phyloP scores from a whole-genome alignment of 1,140 invertebrate genomes.

The Drosophila kepulauana region DNA sequence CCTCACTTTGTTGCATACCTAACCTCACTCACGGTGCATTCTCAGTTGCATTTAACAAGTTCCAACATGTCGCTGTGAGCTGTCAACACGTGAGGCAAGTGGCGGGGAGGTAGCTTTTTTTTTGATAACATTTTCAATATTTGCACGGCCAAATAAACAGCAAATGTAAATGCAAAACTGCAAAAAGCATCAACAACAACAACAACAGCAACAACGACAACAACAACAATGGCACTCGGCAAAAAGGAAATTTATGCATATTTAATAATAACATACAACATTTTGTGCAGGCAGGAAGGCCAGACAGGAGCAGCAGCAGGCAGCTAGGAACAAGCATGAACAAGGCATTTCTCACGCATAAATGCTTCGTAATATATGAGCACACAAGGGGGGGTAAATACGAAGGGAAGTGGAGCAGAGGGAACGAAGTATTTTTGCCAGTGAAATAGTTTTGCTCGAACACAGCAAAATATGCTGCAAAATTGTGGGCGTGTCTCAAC shows the following conservation, averaged over 20 bases:
- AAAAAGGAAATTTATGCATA: conserved; percentile 82
- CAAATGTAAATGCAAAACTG: conserved; percentile 77
- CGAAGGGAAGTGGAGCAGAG: not conserved
- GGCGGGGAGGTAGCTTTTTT: not conserved
- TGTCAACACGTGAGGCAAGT: conserved; percentile 14
- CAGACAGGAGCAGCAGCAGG: conserved; percentile 23
- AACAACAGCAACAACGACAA: not conserved
- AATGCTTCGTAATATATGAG: conserved; percentile 65
- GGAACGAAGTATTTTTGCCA: conserved; percentile 55
- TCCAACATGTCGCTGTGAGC: conserved; percentile 11
- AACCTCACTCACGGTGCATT: not conserved
- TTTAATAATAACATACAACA: conserved; percentile 77
- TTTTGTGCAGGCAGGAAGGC: conserved; percentile 33
- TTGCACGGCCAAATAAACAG: conserved; percentile 79
- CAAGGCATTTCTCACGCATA: conserved; percentile 82
- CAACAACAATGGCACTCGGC: conserved; percentile 32
- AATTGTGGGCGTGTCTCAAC: conserved; percentile 29
- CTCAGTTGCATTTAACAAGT: conserved; percentile 19
- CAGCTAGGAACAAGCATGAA: conserved; percentile 53
- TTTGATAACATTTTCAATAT: conserved; percentile 75
- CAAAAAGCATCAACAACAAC: conserved; percentile 29
- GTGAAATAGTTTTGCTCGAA: conserved; percentile 62
- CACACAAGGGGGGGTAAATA: not conserved
- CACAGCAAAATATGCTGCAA: conserved; percentile 41
- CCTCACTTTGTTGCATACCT: not conserved